Evolutionary conservation across 2,888 invertebrate genomes (phyloP).

Genomic region (Muscina levida): DNA sequence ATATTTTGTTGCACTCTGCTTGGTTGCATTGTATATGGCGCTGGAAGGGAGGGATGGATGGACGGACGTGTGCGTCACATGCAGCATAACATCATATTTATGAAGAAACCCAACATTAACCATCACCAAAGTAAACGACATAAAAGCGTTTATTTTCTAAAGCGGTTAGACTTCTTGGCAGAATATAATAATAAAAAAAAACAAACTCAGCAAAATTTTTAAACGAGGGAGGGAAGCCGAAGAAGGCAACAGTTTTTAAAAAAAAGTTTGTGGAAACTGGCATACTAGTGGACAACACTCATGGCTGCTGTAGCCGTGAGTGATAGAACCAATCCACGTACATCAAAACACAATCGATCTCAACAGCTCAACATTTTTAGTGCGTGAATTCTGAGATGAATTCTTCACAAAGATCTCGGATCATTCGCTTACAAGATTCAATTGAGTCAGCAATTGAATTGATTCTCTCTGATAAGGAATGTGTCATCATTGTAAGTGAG

Average conservation of each 20-base stretch:
- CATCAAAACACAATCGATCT: no score
- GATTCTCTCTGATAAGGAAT: no score
- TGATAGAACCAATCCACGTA: no score
- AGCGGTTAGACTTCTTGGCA: slow-evolving; percentile 41
- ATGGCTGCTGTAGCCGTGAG: no score
- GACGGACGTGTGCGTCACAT: neutral
- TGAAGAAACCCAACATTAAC: slow-evolving; percentile 8
- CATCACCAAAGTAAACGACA: neutral
- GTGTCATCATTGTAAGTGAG: no score
- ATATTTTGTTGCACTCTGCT: slow-evolving; percentile 61
- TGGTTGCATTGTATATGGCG: slow-evolving; percentile 39
- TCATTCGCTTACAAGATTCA: no score
- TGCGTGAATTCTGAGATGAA: no score
- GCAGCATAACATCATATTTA: slow-evolving; percentile 60
- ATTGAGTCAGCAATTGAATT: no score
- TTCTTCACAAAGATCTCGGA: no score
- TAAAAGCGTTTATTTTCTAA: slow-evolving; percentile 24
- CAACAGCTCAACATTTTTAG: no score
- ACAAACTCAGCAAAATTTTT: neutral
- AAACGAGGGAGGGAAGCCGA: neutral
- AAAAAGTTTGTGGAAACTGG: no score
- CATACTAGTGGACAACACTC: no score
- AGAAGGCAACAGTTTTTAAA: neutral
- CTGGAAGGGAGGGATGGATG: neutral
- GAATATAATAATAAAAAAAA: neutral